A percentile compares a stretch with the other conserved stretches of the same genome.
phyloP scores from a whole-genome alignment of 2,888 invertebrate genomes.

The Tetragonisca angustula region DNA sequence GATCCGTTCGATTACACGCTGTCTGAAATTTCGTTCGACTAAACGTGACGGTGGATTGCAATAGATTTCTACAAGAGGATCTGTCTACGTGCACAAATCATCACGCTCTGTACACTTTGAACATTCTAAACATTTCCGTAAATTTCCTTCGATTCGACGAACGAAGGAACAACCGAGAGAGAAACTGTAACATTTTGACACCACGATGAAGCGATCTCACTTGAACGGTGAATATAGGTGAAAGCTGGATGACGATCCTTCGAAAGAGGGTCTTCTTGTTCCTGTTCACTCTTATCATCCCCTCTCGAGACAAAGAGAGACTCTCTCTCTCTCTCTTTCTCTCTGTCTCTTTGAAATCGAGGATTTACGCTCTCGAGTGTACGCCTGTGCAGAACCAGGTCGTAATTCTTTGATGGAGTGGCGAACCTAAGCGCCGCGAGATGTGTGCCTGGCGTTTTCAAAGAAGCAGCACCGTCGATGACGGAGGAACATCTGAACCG shows the following conservation, averaged over 20 bases:
- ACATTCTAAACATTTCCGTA: no score
- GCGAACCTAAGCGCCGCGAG: conserved; percentile 35
- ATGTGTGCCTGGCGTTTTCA: conserved; percentile 43
- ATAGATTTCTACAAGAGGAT: no score
- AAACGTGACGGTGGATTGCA: no score
- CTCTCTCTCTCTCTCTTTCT: not conserved
- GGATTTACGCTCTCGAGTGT: conserved; percentile 45
- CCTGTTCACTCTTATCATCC: conserved; percentile 2
- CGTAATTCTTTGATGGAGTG: conserved; percentile 60
- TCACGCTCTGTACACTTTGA: no score
- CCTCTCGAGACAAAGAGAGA: not conserved
- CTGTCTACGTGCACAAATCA: no score
- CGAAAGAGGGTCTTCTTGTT: conserved; percentile 30
- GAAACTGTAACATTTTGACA: conserved; percentile 29
- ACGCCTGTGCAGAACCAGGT: conserved; percentile 45
- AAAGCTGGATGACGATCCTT: conserved; percentile 33
- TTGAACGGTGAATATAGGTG: not conserved
- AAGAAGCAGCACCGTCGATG: conserved; percentile 35
- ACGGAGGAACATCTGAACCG: conserved; percentile 7
- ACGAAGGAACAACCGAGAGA: not conserved
- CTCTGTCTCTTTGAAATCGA: conserved; percentile 38
- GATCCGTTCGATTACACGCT: no score
- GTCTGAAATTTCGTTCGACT: no score
- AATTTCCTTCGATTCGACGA: not conserved
- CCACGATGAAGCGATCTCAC: conserved; percentile 5